phyloP scores from a whole-genome alignment of 1,140 invertebrate genomes.

The Colletes gigas region DNA sequence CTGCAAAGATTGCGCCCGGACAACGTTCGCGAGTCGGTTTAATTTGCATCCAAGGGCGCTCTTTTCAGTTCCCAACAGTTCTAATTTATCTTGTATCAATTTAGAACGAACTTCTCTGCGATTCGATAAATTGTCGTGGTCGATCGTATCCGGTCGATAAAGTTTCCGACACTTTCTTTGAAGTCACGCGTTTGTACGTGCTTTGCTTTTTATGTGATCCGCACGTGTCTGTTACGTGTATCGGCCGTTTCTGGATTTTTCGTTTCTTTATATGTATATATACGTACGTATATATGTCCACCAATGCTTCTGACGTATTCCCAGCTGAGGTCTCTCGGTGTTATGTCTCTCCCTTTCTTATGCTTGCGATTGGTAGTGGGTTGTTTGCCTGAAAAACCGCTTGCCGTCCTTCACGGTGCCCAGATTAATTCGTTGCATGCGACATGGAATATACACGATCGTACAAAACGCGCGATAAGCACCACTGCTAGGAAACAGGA shows the following conservation, averaged over 20 bases:
- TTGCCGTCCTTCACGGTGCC: slow-evolving; percentile 54
- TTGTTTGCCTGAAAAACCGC: slow-evolving; percentile 50
- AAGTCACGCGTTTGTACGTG: slow-evolving; percentile 35
- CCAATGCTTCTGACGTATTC: slow-evolving; percentile 14
- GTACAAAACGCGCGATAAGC: slow-evolving; percentile 41
- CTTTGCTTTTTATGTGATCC: slow-evolving; percentile 61
- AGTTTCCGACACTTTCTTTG: not conserved
- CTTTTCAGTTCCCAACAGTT: too few species aligned
- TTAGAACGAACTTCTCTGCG: too few species aligned
- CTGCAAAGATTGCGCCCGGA: too few species aligned
- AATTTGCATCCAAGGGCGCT: too few species aligned
- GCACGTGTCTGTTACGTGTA: slow-evolving; percentile 57
- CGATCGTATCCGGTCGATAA: not conserved
- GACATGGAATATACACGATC: slow-evolving; percentile 42
- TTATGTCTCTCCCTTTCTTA: slow-evolving; percentile 31
- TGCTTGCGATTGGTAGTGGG: slow-evolving; percentile 62
- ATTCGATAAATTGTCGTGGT: too few species aligned
- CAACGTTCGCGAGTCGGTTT: too few species aligned
- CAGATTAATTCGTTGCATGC: slow-evolving; percentile 54
- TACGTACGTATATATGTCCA: not conserved
- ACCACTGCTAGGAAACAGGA: not conserved
- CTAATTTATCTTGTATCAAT: too few species aligned
- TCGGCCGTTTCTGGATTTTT: slow-evolving; percentile 45
- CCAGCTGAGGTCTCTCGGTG: slow-evolving; percentile 11
- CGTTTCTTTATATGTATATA: slow-evolving; percentile 31